A percentile compares a stretch with the other conserved stretches of the same genome.
Conservation (phyloP, 2,888 invertebrate species). For the Antheraea yamamai region DNA sequence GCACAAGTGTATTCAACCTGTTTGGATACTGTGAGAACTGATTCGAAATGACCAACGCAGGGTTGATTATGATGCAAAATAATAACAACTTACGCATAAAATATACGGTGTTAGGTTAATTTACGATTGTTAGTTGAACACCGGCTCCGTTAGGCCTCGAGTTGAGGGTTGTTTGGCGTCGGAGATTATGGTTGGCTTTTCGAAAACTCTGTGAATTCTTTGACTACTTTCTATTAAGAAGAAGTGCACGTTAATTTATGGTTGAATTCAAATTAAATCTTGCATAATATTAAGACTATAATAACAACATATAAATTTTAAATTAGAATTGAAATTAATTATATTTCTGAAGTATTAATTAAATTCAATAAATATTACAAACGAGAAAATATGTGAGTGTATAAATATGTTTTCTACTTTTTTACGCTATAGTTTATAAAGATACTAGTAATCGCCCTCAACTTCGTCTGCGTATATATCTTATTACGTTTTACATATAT, state of each 20-base stretch:
- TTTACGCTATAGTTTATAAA: no score
- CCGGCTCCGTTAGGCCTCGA: constrained; percentile 39
- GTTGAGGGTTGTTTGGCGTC: constrained; percentile 38
- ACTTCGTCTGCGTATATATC: no score
- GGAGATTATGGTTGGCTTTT: constrained; percentile 27
- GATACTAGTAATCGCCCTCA: no score
- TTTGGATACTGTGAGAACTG: constrained; percentile 54
- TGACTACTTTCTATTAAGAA: constrained; percentile 22
- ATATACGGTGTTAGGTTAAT: constrained; percentile 55
- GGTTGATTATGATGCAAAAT: constrained; percentile 58
- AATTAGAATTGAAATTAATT: not conserved
- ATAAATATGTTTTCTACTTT: no score
- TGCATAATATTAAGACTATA: not conserved
- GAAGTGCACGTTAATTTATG: not conserved
- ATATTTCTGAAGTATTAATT: not conserved
- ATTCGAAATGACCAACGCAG: constrained; percentile 40
- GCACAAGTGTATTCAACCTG: constrained; percentile 67
- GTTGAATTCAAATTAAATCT: not conserved
- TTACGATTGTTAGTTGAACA: constrained; percentile 63
- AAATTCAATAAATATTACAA: no score
- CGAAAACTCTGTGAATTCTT: constrained; percentile 20
- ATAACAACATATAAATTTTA: not conserved
- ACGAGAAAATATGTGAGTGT: no score
- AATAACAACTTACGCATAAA: constrained; percentile 26
- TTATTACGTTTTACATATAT: no score